Evolutionary conservation across 2,888 invertebrate species (phyloP).

Genomic region (Drosophila testacea): DNA sequence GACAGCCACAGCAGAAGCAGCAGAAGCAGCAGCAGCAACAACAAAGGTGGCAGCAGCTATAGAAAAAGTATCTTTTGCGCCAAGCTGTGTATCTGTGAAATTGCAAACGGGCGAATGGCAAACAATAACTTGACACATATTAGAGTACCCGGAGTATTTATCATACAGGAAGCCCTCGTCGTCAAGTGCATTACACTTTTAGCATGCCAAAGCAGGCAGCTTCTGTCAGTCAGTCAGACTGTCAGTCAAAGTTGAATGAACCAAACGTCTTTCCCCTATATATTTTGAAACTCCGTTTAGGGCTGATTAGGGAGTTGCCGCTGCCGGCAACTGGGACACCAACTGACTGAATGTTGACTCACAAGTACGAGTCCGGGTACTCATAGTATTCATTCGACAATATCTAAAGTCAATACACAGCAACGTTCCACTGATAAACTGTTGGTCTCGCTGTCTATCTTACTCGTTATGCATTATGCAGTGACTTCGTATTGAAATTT

Average conservation of each 20-base stretch:
- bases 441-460: constrained; percentile 13
- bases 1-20: constrained; percentile 30
- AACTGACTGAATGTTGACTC: constrained; percentile 37
- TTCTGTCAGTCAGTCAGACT: constrained; percentile 25
- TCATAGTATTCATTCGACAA: constrained; percentile 24
- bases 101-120: constrained; percentile 43
- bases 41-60: constrained; percentile 37
- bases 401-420: constrained; percentile 58
- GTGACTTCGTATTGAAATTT: constrained; percentile 22
- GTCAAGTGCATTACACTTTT: constrained; percentile 59
- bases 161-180: constrained; percentile 60
- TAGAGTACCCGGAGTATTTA: constrained; percentile 44
- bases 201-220: constrained; percentile 50
- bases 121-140: constrained; percentile 75
- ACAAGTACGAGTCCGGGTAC: constrained; percentile 5
- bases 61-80: constrained; percentile 54
- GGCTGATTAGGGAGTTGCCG: constrained; percentile 64
- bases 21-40: neutral
- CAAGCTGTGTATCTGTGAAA: constrained; percentile 55
- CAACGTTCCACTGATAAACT: constrained; percentile 40
- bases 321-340: constrained; percentile 23
- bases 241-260: constrained; percentile 50
- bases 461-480: constrained; percentile 10
- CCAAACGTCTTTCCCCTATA: constrained; percentile 25
- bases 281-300: constrained; percentile 40